phyloP scores from a whole-genome alignment of 2,888 invertebrate genomes.

The Arenicola marina region DNA sequence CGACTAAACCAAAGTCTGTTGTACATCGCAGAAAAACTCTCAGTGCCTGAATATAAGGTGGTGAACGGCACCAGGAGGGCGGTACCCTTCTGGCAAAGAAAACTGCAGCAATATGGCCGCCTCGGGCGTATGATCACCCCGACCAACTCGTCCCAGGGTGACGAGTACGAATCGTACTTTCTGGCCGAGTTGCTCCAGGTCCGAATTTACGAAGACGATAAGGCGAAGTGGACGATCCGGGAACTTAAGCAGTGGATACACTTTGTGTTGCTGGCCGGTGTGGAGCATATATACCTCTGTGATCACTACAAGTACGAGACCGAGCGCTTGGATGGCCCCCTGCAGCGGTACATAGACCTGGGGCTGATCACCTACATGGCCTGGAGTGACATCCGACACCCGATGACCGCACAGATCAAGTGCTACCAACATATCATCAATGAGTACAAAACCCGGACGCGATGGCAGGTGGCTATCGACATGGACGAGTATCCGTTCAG shows the following conservation, averaged over 20 bases:
- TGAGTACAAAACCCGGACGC: slow-evolving; percentile 13
- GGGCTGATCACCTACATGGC: slow-evolving; percentile 26
- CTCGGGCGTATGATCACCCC: neutral
- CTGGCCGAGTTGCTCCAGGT: slow-evolving; percentile 17
- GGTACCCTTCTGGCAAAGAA: slow-evolving; percentile 16
- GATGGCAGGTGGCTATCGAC: slow-evolving; percentile 37
- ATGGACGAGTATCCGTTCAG: slow-evolving; percentile 41
- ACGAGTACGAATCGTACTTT: neutral
- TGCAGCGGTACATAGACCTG: slow-evolving; percentile 16
- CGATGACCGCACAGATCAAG: slow-evolving; percentile 34
- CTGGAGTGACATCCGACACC: slow-evolving; percentile 21
- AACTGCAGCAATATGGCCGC: neutral
- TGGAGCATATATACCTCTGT: slow-evolving; percentile 29
- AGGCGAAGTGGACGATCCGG: slow-evolving; percentile 26
- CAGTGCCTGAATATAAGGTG: slow-evolving; percentile 4
- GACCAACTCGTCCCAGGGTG: neutral
- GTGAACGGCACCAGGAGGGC: neutral
- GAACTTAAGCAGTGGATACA: slow-evolving; percentile 33
- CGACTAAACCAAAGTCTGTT: too few relatives aligned
- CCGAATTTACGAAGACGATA: slow-evolving; percentile 25
- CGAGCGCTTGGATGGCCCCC: slow-evolving; percentile 14
- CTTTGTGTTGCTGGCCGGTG: slow-evolving; percentile 27
- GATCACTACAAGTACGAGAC: slow-evolving; percentile 21
- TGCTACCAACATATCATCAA: slow-evolving; percentile 35
- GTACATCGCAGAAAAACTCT: neutral